Evolutionary conservation across 2,797 vertebrate genomes (phyloP).

Genomic region (Tympanoctomys barrerae): DNA sequence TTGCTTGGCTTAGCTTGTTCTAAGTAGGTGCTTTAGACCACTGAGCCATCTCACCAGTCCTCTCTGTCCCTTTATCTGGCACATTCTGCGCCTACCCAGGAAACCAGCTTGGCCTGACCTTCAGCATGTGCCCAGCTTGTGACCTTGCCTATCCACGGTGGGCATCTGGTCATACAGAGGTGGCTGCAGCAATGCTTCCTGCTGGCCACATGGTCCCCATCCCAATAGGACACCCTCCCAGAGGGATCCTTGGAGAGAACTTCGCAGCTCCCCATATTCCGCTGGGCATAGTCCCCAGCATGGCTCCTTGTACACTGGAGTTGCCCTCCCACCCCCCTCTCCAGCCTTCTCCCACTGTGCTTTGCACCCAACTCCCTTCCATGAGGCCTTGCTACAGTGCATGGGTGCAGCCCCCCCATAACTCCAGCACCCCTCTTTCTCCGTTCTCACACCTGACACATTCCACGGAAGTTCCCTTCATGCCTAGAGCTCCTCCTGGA

Average conservation of each 20-base stretch:
- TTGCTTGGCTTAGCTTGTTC: no score
- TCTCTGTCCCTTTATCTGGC: background rate
- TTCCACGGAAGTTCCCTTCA: background rate
- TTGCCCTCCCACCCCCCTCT: background rate
- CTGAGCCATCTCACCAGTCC: no score
- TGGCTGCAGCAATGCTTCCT: background rate
- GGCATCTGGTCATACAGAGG: background rate
- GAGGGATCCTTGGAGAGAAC: no score
- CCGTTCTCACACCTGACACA: background rate
- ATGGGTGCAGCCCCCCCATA: fast-evolving
- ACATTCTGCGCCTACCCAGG: background rate
- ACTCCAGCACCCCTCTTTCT: background rate
- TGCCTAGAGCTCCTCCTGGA: background rate
- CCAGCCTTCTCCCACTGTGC: no score
- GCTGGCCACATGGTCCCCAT: background rate
- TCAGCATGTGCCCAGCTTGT: background rate
- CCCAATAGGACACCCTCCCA: background rate
- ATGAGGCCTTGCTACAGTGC: fast-evolving
- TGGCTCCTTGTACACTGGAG: background rate
- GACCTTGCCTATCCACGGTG: background rate
- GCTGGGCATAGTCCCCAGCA: background rate
- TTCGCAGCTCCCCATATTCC: no score
- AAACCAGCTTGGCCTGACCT: background rate
- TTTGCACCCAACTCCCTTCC: background rate
- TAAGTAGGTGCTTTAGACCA: no score